A percentile compares a stretch with the other conserved stretches of the same genome.
Conservation (phyloP, 2,888 invertebrate genomes). For the Tethea ocularis region DNA sequence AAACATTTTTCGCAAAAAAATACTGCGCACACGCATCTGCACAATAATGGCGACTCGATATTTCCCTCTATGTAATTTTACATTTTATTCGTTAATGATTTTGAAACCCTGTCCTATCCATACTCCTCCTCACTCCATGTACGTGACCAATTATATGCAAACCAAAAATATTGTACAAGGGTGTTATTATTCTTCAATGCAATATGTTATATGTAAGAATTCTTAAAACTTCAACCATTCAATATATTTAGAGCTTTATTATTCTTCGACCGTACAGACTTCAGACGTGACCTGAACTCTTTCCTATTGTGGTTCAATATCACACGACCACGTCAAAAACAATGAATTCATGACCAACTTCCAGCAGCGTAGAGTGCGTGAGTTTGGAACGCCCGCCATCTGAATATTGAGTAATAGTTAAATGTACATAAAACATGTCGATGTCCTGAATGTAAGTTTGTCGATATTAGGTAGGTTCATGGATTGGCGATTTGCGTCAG, state of each 20-base stretch:
- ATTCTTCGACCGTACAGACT: conserved; percentile 65
- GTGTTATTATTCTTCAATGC: background rate
- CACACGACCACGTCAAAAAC: conserved; percentile 75
- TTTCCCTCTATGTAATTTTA: background rate
- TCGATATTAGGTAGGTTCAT: conserved; percentile 10
- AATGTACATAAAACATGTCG: conserved; percentile 36
- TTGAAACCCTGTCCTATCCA: background rate
- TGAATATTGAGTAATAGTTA: conserved; percentile 67
- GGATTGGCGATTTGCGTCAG: conserved; percentile 32
- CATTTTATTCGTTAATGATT: background rate
- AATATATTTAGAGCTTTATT: conserved; percentile 65
- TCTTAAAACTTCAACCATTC: conserved; percentile 71
- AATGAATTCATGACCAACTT: conserved; percentile 79
- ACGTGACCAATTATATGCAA: background rate
- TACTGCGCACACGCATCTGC: conserved; percentile 1
- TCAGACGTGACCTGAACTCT: conserved; percentile 78
- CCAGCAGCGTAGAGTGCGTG: conserved; percentile 60
- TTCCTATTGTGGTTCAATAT: conserved; percentile 78
- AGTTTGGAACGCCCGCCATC: conserved; percentile 52
- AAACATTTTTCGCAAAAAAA: conserved; percentile 16
- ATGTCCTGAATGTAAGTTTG: conserved; percentile 1
- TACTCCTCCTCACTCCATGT: background rate
- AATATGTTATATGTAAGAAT: conserved; percentile 53
- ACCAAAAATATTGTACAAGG: background rate
- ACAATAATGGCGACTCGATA: background rate